Evolutionary conservation across 2,113 vertebrate species (phyloP), one percentile per base, ranked within the genome.

Genomic region (Paedocypris sp.): DNA sequence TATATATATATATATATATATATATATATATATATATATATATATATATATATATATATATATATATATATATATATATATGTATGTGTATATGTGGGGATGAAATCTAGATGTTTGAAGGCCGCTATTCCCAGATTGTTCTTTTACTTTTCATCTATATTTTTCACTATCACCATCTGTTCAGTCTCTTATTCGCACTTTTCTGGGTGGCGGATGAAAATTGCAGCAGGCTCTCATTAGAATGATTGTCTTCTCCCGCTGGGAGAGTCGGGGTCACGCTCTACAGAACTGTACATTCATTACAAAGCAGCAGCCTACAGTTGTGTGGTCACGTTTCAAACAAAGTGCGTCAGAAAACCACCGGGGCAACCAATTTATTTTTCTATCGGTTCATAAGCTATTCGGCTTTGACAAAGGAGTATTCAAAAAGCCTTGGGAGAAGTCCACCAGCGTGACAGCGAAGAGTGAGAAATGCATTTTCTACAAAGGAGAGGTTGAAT

Each of bases 291-390:
- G 29, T 41, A 56, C 23, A 41, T 56, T 41, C 52, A 41, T 56
- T 41, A 41, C 25, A 56, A n/a, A 28, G 8, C 36, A 19, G 22
- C 22, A 10, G 52, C 52, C 15, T 29, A 28, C 11, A 10, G 13
- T 18, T 56, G 52, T 12, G 2, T 31, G 29, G 26, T 54, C 23
- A 16, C 15, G 15, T 54, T 54, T 41, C 39, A 28, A 26, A 41
- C 15, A 4, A 29, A 1, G 2, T 29, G 19, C 23, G 28, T 2
- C 13, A 2, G 10, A 29, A 56, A n/a, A n/a, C n/a, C 36, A 16
- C 46, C 70, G 70, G 61, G 64, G 69, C 23, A 19, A 51, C 46
- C 10, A 48, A 45, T 26, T 48, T 68, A 15, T 35, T 66, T 62
- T 51, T 36, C 25, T 28, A 2, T 12, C 10, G 26, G 28, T 41